Conservation (phyloP, 2,113 vertebrate genomes). For the Paracanthobrama guichenoti region DNA sequence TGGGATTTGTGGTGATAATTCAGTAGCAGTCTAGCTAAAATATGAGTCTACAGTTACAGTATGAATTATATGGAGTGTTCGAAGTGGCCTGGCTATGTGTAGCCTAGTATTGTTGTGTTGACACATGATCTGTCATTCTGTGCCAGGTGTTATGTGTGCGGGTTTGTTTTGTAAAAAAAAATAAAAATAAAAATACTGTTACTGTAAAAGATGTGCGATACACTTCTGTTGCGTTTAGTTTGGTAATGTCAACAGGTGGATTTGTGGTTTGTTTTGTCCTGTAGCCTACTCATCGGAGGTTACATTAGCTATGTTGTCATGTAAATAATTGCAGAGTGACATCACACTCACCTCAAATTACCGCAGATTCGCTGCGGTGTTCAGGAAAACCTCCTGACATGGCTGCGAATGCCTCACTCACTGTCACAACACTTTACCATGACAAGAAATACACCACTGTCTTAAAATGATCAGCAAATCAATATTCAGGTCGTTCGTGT, state of each 20-base stretch:
- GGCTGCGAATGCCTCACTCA: not conserved
- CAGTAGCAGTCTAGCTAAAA: not conserved
- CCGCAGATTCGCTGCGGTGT: not conserved
- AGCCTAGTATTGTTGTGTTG: not conserved
- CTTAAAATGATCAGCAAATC: not conserved
- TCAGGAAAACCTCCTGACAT: not conserved
- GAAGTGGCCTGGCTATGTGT: not conserved
- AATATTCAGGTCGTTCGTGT: not conserved
- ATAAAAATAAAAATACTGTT: not conserved
- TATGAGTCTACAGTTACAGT: not conserved
- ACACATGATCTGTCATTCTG: not conserved
- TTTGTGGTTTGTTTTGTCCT: not conserved
- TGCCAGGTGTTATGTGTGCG: not conserved
- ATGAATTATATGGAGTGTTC: not conserved
- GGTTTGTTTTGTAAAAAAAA: not conserved
- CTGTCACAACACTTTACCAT: not conserved
- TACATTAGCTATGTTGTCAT: not conserved
- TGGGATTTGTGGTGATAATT: not conserved
- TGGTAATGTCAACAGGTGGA: conserved; percentile 2
- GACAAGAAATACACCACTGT: not conserved
- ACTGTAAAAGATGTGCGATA: not conserved
- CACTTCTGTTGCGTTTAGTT: not conserved
- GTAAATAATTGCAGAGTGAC: conserved; percentile 12
- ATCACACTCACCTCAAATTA: not conserved
- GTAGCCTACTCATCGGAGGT: not conserved